Percentiles rank a stretch among this genome's conserved stretches.
Evolutionary conservation across 2,797 vertebrate species (phyloP).

Genomic region (Natrix natrix): DNA sequence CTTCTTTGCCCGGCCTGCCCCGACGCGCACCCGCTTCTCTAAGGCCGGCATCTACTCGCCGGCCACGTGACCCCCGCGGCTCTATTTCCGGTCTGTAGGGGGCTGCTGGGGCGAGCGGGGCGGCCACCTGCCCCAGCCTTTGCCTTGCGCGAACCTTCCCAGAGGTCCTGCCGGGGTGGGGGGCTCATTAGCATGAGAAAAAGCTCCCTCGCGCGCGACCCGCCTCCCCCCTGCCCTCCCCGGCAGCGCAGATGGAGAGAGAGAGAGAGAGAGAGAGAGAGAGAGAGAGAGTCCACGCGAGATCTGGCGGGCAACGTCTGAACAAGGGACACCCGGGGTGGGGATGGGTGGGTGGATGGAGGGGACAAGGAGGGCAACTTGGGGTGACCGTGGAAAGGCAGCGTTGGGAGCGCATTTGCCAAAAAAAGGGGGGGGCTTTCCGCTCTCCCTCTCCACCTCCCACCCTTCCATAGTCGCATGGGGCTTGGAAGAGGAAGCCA

Average conservation of each 20-base stretch:
- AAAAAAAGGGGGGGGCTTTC: constrained; percentile 4
- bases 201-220: background rate
- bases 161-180: constrained; percentile 49
- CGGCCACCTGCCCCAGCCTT: background rate
- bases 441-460: background rate
- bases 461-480: background rate
- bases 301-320: constrained; percentile 51
- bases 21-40: constrained; percentile 36
- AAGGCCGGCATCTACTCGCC: background rate
- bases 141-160: constrained; percentile 23
- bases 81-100: constrained; percentile 59
- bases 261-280: too few species aligned
- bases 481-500: too few species aligned
- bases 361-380: background rate
- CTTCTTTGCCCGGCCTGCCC: constrained; percentile 19
- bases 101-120: background rate
- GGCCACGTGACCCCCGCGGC: constrained; percentile 51
- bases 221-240: background rate
- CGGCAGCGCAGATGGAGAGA: constrained; percentile 25
- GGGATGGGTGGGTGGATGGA: too few species aligned
- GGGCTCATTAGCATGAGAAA: constrained; percentile 48
- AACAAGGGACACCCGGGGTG: background rate
- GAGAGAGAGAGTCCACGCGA: constrained; percentile 4
- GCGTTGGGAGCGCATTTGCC: constrained; percentile 41
- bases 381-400: constrained; percentile 25